Base-by-base conservation (phyloP, 2,888 invertebrate genomes). In the Drosophila putrida region DNA sequence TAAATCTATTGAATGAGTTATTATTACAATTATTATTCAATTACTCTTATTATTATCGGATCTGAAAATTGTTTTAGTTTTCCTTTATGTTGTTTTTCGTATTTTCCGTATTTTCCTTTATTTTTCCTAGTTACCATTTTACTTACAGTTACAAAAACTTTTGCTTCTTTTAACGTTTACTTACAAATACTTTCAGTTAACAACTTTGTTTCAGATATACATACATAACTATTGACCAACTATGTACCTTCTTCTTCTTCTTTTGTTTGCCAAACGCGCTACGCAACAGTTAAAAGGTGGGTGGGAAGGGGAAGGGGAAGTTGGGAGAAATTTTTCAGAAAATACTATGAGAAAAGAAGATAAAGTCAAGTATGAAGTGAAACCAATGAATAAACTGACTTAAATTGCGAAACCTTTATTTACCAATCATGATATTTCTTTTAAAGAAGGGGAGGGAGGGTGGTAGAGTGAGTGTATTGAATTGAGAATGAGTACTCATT, bases 161-260 rank as follows among this genome's bases (percentile, higher is more conserved):
- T 69, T 61, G 38, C 63, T 59, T 49, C 63, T 59, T 66, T 70
- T 77, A 82, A 82, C 82, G 77, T 65, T 78, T 67, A 79, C 82
- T 82, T 82, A 84, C 68, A 62, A 77, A 67, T 82, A 84, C 79
- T 79, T 80, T 80, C 86, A 85, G 86, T 83, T 83, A 83, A 83
- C 83, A 83, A 83, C 82, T 82, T 76, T 82, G 63, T 66, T 81
- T 63, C 72, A 75, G 67, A 67, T 67, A 75, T 71, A 67, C 71
- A 67, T 75, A 75, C 71, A 67, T 75, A 75, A 75, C 75, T 75
- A 69, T 76, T 76, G 76, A 76, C 72, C 76, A 77, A 77, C 74
- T 73, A 73, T 76, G 41, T 55, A 27, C n/a, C 33, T 25, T 39
- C 39, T 31, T 43, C n/a, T n/a, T n/a, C n/a, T n/a, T n/a, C n/a